A percentile compares a stretch with the other conserved stretches of the same genome.
These are phyloP conservation scores for Crotalus helleri DNA, from an alignment of 2,113 vertebrate genomes.

Conservation along the genomic window DNA sequence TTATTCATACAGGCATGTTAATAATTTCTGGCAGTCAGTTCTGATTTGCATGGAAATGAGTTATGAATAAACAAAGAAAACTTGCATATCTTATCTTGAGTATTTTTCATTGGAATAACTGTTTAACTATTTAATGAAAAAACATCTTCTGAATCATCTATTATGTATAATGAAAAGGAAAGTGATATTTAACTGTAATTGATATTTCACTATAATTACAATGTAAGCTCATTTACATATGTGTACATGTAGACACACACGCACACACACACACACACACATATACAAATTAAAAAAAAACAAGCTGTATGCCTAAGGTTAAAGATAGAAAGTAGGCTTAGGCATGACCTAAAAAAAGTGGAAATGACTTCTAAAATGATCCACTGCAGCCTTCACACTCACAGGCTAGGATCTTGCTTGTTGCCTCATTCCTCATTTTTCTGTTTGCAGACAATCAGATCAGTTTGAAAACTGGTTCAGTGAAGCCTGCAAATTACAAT, in stretches of 20 bases:
- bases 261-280: no score
- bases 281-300: not conserved
- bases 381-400: not conserved
- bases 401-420: not conserved
- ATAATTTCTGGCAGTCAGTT: not conserved
- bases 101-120: not conserved
- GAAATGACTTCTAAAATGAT: not conserved
- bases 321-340: not conserved
- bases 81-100: not conserved
- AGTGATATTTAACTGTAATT: not conserved
- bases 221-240: not conserved
- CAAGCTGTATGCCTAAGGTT: not conserved
- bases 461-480: not conserved
- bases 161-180: not conserved
- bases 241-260: not conserved
- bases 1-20: not conserved
- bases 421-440: not conserved
- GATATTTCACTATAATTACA: not conserved
- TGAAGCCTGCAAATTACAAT: not conserved
- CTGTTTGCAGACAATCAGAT: not conserved
- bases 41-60: not conserved
- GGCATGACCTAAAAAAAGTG: not conserved
- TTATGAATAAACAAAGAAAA: not conserved
- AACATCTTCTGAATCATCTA: not conserved
- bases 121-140: not conserved